Base-by-base conservation (phyloP, 2,797 vertebrate genomes). In the Austrolebias charrua region DNA sequence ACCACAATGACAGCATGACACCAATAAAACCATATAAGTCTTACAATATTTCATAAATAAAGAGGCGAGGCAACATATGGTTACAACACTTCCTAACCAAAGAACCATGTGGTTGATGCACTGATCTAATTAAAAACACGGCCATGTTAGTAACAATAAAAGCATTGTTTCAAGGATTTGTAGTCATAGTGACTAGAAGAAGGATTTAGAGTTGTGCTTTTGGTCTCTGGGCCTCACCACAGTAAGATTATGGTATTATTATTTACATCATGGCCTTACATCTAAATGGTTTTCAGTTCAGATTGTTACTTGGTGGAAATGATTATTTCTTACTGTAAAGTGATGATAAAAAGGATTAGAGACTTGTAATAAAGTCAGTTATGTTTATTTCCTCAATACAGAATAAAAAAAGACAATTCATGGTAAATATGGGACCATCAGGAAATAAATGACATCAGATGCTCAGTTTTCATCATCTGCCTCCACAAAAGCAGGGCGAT, bases 121-220 rank as follows among this genome's bases (percentile, higher is more conserved):
- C 12, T 58, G 47, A 69, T 67, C 58, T 56, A 52, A 40, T 47
- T 66, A 33, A 69, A 50, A 65, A 40, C 28, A 33, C 43, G 57
- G 66, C 18, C 19, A 53, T 48, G 42, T 79, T 77, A 68, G 67
- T 55, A 46, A 88, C 88, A 88, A 79, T 74, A 29, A 71, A 67
- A 42, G 63, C 73, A 63, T 89, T 90, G 89, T 88, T 2, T 52
- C 3, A 38, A 62, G 69, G 78, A 86, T 88, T 88, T 86, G 80
- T 79, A 73, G 10, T 71, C 63, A 38, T 81, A 60, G 80, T 55
- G 84, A 86, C 73, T 33, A 14, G 60, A 67, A 42, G 38, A 68
- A 18, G 72, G 72, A 82, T 85, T 86, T 84, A 6, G 53, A 48
- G 64, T 54, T 71, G 70, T 60, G 72, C 59, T 66, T 77, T 75